These are phyloP conservation scores for Melinopterus prodromus DNA, from an alignment of 2,888 invertebrate genomes.

Conservation along the genomic window DNA sequence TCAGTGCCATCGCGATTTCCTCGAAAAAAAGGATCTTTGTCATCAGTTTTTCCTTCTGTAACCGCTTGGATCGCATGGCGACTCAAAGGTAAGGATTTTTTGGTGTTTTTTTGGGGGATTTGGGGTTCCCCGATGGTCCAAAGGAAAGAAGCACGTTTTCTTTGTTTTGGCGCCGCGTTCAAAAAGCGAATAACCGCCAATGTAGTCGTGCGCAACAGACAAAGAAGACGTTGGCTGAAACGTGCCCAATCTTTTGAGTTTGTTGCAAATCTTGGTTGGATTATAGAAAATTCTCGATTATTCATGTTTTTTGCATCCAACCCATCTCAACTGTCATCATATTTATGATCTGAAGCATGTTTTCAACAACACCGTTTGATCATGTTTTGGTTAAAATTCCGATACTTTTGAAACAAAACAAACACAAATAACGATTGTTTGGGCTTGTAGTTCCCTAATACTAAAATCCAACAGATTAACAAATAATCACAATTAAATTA, in stretches of 20 bases:
- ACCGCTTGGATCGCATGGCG: conserved; percentile 48
- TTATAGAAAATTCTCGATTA: background rate
- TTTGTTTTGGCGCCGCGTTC: background rate
- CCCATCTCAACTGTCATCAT: no score
- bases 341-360: no score
- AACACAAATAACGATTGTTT: no score
- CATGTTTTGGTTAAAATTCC: no score
- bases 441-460: no score
- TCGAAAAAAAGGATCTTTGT: background rate
- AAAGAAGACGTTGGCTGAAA: background rate
- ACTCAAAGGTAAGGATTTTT: conserved; percentile 51
- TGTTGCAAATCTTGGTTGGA: no score
- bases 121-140: background rate
- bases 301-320: background rate
- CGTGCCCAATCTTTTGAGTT: no score
- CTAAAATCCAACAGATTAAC: no score
- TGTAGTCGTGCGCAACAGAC: background rate
- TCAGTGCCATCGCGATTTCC: conserved; percentile 14
- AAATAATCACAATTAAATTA: background rate
- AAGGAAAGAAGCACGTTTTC: background rate
- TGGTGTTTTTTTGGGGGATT: background rate
- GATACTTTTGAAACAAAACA: no score
- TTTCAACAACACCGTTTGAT: no score
- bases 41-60: background rate
- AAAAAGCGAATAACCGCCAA: background rate